Conservation (phyloP, 2,888 invertebrate genomes). For the Germaria angustata region DNA sequence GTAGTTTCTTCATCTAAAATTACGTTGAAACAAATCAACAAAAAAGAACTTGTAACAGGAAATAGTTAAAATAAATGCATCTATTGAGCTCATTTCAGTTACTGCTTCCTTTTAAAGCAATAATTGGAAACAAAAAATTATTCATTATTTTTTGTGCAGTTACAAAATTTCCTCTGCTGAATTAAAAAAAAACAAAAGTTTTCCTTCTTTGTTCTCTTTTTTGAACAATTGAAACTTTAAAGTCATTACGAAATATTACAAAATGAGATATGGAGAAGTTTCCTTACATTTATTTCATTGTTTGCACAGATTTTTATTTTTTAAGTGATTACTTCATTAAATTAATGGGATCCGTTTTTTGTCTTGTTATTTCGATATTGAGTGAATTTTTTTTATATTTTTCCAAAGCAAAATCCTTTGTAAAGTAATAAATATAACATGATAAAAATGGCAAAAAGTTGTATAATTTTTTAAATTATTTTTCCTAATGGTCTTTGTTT, state of each 20-base stretch:
- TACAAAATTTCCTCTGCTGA: neutral
- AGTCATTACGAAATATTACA: neutral
- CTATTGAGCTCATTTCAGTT: neutral
- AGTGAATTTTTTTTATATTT: no score
- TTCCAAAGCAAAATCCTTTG: neutral
- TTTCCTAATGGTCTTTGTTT: neutral
- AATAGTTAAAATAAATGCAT: constrained; percentile 11
- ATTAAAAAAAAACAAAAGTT: no score
- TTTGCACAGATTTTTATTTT: neutral
- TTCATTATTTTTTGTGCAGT: neutral
- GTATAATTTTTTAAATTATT: neutral
- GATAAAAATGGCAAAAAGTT: neutral
- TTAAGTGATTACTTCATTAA: constrained; percentile 39
- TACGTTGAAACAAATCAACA: neutral
- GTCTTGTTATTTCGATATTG: no score
- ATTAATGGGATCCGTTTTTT: constrained; percentile 28
- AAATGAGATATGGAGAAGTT: neutral
- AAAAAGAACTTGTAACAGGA: neutral
- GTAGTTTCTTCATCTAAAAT: no score
- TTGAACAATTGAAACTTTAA: neutral
- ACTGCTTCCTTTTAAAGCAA: neutral
- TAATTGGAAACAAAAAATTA: neutral
- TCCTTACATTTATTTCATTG: neutral
- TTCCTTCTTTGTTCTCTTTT: neutral
- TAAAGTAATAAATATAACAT: neutral